phyloP scores from a whole-genome alignment of 2,113 vertebrate genomes.

The Oreamnos americanus region DNA sequence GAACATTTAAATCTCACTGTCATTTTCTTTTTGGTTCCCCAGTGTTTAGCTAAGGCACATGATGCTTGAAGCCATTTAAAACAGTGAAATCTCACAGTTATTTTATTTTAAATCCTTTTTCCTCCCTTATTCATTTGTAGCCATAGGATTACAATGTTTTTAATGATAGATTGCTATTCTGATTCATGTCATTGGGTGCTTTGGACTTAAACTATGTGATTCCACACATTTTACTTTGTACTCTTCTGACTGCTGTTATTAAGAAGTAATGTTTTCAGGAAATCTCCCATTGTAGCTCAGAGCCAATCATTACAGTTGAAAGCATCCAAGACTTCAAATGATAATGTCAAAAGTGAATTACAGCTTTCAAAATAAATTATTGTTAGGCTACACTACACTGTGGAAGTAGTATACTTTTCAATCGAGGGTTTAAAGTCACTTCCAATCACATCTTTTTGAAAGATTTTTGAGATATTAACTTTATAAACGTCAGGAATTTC shows the following conservation, averaged over 20 bases:
- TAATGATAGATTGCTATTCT: conserved; percentile 44
- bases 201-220: conserved; percentile 36
- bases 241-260: conserved; percentile 46
- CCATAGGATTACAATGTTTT: not conserved
- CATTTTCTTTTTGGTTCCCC: not conserved
- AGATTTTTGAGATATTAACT: conserved; percentile 28
- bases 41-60: not conserved
- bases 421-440: conserved; percentile 6
- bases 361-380: conserved; percentile 70
- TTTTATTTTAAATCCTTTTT: not conserved
- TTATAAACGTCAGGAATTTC: conserved; percentile 40
- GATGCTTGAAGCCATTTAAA: not conserved
- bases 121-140: not conserved
- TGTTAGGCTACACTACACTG: not conserved
- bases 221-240: conserved; percentile 40
- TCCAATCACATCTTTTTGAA: not conserved
- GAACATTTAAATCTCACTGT: not conserved
- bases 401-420: not conserved
- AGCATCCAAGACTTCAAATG: conserved; percentile 50
- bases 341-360: conserved; percentile 67
- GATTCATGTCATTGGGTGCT: not conserved
- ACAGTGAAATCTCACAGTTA: conserved; percentile 1
- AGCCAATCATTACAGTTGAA: conserved; percentile 57
- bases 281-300: conserved; percentile 31
- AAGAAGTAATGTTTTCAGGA: conserved; percentile 43